phyloP scores from a whole-genome alignment of 2,113 vertebrate genomes.

The Parus major region DNA sequence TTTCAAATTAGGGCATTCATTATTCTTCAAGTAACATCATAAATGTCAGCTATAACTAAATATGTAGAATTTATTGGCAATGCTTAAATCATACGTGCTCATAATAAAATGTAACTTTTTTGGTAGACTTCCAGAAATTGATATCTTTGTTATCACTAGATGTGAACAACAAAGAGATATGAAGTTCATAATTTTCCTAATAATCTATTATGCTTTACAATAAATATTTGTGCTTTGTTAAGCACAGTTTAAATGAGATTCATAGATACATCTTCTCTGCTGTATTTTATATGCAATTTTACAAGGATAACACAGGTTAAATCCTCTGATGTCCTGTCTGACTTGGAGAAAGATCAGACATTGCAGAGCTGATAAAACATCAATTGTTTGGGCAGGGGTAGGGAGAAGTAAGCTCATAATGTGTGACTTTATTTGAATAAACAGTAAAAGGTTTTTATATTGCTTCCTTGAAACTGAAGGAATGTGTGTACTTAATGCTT shows the following conservation, averaged over 20 bases:
- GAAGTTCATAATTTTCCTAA: background rate
- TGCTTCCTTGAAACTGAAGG: slow-evolving; percentile 3
- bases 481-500: background rate
- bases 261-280: background rate
- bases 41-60: slow-evolving; percentile 41
- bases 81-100: background rate
- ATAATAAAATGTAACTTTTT: slow-evolving; percentile 2
- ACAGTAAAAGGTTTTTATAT: background rate
- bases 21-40: slow-evolving; percentile 38
- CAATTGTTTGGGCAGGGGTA: background rate
- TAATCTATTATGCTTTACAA: background rate
- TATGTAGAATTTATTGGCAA: background rate
- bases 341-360: slow-evolving; percentile 24
- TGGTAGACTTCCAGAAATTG: slow-evolving; percentile 44
- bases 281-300: background rate
- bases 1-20: slow-evolving; percentile 39
- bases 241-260: background rate
- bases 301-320: background rate
- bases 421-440: slow-evolving; percentile 8
- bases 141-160: slow-evolving; percentile 8
- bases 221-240: background rate
- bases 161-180: background rate
- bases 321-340: background rate
- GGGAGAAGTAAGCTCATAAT: background rate
- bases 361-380: slow-evolving; percentile 19